These are phyloP conservation scores for Ormyrus labotus DNA, from an alignment of 2,888 invertebrate genomes.

Conservation along the genomic window DNA sequence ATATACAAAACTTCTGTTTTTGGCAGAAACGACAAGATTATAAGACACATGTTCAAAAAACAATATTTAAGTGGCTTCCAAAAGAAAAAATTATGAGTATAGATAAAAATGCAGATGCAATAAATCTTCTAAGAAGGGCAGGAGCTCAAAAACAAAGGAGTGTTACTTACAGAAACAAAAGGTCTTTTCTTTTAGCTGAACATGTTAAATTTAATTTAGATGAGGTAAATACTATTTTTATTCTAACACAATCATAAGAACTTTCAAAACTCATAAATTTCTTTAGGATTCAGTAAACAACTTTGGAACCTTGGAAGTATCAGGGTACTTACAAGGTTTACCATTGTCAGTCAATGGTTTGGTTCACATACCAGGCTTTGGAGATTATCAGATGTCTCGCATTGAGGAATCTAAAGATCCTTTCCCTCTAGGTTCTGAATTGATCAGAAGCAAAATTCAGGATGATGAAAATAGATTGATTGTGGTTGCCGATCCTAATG, in stretches of 20 bases:
- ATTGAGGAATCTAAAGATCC: conserved; percentile 86
- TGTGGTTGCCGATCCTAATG: conserved; percentile 80
- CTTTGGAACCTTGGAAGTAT: conserved; percentile 85
- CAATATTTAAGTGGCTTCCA: conserved; percentile 85
- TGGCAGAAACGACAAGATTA: conserved; percentile 80
- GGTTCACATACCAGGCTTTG: conserved; percentile 93
- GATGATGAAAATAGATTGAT: conserved; percentile 77
- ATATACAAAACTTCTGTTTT: conserved; percentile 36
- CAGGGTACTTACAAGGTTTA: conserved; percentile 91
- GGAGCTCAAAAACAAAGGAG: conserved; percentile 89
- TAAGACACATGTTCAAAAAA: conserved; percentile 82
- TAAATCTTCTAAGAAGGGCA: conserved; percentile 86
- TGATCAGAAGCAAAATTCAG: conserved; percentile 64
- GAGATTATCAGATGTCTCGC: conserved; percentile 93
- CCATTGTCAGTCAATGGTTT: conserved; percentile 91
- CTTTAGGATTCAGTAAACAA: conserved; percentile 67
- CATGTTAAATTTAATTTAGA: conserved; percentile 81
- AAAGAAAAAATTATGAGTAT: conserved; percentile 88
- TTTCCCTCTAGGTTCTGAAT: conserved; percentile 77
- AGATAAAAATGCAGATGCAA: conserved; percentile 85
- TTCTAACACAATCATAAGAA: conserved; percentile 10
- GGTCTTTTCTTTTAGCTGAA: conserved; percentile 92
- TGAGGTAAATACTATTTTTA: conserved; percentile 67
- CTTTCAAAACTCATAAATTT: not conserved
- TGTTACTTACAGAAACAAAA: conserved; percentile 85